A percentile compares a stretch with the other conserved stretches of the same genome.
These are phyloP conservation scores for Festucalex cinctus DNA, from an alignment of 2,113 vertebrate genomes.

Conservation along the genomic window DNA sequence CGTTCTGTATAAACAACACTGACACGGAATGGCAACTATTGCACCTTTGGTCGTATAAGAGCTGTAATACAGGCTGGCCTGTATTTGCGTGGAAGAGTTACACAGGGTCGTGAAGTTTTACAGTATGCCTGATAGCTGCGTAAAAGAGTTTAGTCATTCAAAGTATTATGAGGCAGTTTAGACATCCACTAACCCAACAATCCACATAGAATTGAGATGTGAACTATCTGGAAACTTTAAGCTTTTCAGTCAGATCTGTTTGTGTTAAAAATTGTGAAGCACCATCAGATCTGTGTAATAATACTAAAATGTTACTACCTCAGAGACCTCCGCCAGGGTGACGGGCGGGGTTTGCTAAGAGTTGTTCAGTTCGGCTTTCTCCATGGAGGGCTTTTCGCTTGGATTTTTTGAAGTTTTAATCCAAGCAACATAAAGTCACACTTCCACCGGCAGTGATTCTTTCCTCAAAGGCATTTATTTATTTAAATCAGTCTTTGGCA, in stretches of 20 bases:
- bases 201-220: background rate
- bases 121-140: too few species aligned
- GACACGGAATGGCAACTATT: background rate
- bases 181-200: background rate
- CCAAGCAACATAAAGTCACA: background rate
- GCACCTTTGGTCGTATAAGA: background rate
- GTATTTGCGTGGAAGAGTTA: background rate
- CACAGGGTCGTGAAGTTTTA: background rate
- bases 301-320: too few species aligned
- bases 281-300: too few species aligned
- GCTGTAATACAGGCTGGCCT: background rate
- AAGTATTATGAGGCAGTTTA: background rate
- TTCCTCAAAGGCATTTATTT: constrained; percentile 3
- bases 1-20: background rate
- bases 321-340: background rate
- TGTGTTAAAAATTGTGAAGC: too few species aligned
- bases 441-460: background rate
- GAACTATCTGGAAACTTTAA: background rate
- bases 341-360: background rate
- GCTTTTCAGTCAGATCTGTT: too few species aligned
- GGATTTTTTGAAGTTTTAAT: background rate
- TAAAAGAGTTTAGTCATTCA: background rate
- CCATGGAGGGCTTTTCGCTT: background rate
- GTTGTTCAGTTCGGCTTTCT: background rate
- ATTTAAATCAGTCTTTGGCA: background rate